Percentiles rank a stretch among this genome's conserved stretches.
phyloP scores from a whole-genome alignment of 2,888 invertebrate species.

The Dorcus hopei region DNA sequence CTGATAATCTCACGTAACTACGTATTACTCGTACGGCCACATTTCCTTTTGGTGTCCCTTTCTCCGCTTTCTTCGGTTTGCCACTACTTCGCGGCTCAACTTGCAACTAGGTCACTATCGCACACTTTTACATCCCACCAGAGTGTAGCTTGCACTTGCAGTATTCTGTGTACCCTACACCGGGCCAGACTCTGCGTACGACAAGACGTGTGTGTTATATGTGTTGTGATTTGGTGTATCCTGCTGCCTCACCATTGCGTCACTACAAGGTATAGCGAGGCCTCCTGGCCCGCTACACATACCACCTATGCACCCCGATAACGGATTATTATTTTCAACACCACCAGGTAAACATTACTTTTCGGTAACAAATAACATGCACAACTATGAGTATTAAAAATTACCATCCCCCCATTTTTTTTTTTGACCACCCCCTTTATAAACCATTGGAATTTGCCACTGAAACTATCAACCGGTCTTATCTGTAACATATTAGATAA shows the following conservation, averaged over 20 bases:
- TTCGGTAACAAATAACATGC: neutral
- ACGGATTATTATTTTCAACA: conserved; percentile 47
- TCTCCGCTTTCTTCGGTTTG: conserved; percentile 50
- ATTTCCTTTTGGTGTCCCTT: conserved; percentile 50
- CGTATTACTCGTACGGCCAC: conserved; percentile 46
- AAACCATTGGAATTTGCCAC: neutral
- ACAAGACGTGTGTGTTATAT: conserved; percentile 34
- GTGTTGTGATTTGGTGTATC: conserved; percentile 26
- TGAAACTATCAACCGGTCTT: too few relatives aligned
- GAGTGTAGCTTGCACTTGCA: conserved; percentile 42
- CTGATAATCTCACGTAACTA: conserved; percentile 51
- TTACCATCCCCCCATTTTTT: neutral
- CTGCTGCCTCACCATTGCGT: conserved; percentile 39
- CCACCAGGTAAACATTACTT: conserved; percentile 40
- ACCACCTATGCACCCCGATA: conserved; percentile 45
- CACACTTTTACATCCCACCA: conserved; percentile 49
- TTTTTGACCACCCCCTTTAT: too few relatives aligned
- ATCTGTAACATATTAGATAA: too few relatives aligned
- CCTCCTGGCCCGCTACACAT: conserved; percentile 35
- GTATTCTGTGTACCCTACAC: conserved; percentile 22
- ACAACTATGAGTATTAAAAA: neutral
- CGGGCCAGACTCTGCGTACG: conserved; percentile 30
- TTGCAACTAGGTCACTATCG: conserved; percentile 50
- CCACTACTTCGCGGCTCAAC: conserved; percentile 46
- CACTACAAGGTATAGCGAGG: conserved; percentile 32